Evolutionary conservation across 2,888 invertebrate species (phyloP).

Genomic region (Tenthredo distinguenda): DNA sequence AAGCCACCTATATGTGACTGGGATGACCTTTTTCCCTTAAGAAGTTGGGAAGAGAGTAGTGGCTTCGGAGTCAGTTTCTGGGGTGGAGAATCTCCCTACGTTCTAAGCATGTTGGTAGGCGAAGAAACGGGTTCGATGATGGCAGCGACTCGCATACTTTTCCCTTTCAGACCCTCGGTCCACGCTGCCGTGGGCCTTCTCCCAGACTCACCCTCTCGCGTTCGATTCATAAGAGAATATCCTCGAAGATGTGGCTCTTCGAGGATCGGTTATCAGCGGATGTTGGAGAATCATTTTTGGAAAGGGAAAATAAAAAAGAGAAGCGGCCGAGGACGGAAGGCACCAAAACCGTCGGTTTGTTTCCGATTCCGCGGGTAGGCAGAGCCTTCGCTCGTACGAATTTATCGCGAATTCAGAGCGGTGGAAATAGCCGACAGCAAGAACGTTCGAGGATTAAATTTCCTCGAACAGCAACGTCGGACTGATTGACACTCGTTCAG

Average conservation of each 20-base stretch:
- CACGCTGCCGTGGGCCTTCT: neutral
- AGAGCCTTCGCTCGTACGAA: too few relatives aligned
- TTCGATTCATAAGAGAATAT: neutral
- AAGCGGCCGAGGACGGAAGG: neutral
- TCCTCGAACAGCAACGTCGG: neutral
- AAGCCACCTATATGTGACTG: neutral
- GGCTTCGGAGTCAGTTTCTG: neutral
- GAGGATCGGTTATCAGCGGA: neutral
- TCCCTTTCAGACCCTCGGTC: neutral
- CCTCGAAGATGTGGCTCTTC: neutral
- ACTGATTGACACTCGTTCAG: neutral
- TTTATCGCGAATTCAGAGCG: too few relatives aligned
- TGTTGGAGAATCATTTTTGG: neutral
- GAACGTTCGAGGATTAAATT: neutral
- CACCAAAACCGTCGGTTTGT: neutral
- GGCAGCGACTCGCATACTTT: neutral
- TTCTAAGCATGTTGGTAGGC: neutral
- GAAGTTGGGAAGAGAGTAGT: neutral
- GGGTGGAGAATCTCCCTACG: neutral
- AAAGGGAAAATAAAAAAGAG: neutral
- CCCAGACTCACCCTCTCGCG: neutral
- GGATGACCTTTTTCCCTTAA: neutral
- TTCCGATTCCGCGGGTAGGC: neutral
- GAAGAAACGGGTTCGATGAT: neutral
- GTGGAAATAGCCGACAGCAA: too few relatives aligned